phyloP scores from a whole-genome alignment of 2,888 invertebrate genomes.

The Ormyrus rosae region DNA sequence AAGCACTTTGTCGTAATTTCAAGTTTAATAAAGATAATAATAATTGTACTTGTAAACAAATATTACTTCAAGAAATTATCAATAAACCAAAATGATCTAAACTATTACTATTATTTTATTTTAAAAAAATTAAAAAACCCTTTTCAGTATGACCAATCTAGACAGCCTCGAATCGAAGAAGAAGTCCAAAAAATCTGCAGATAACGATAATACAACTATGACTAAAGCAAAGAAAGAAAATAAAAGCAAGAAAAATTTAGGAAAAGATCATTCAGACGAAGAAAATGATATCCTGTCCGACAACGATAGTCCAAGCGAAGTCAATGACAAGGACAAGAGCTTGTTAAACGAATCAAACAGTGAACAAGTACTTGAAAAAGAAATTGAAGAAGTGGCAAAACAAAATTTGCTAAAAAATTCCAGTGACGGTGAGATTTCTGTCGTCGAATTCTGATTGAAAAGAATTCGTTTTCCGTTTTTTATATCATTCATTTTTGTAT shows the following conservation, averaged over 20 bases:
- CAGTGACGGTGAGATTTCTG: conserved; percentile 52
- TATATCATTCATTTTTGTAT: neutral
- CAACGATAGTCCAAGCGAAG: conserved; percentile 23
- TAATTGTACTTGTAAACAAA: conserved; percentile 36
- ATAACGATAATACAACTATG: conserved; percentile 41
- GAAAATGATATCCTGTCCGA: conserved; percentile 60
- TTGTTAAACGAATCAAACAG: conserved; percentile 9
- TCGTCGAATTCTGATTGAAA: neutral
- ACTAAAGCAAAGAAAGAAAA: conserved; percentile 57
- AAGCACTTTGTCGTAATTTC: neutral
- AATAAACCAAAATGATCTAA: conserved; percentile 47
- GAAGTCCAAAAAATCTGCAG: conserved; percentile 38
- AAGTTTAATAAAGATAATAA: neutral
- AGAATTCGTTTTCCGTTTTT: neutral
- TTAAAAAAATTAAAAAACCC: conserved; percentile 34
- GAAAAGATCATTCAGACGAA: conserved; percentile 65
- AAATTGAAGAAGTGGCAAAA: conserved; percentile 59
- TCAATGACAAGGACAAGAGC: neutral
- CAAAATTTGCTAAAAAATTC: conserved; percentile 57
- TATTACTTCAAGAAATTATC: conserved; percentile 17
- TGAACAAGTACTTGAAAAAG: conserved; percentile 28
- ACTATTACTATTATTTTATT: conserved; percentile 34
- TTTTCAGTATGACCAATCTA: conserved; percentile 59
- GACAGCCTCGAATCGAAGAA: conserved; percentile 60
- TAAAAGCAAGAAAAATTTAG: conserved; percentile 60